Evolutionary conservation across 2,888 invertebrate genomes (phyloP), one percentile per base, ranked within the genome.

Genomic region (Hypolimnas misippus): DNA sequence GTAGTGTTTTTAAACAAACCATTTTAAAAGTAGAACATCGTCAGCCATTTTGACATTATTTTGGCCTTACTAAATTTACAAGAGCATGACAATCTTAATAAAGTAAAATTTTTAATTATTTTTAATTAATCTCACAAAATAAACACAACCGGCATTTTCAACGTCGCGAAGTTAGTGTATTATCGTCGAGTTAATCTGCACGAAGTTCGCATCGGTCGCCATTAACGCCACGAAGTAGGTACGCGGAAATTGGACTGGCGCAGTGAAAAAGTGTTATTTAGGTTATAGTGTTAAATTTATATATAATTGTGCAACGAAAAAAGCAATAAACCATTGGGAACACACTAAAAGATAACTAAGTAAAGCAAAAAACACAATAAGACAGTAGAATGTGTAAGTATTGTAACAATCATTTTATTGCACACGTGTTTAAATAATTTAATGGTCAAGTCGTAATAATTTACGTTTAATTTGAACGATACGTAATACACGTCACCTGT

Each of bases 11-110:
- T 25, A 25, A 25, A 25, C 25, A 25, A 42, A 17, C n/a, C 2
- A 14, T 17, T 70, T 72, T 59, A 65, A 71, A 71, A 61, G 59
- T 62, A 67, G 67, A 72, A 71, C 35, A 53, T 55, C 56, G 66
- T 61, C 42, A 61, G 56, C 67, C 65, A 81, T 76, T 76, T 83
- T 87, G 87, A 82, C 87, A 84, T 78, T 81, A 77, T 83, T 90
- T 90, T 81, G 89, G 91, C 83, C 82, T 76, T 80, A 76, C 86
- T 81, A 92, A 92, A 92, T 91, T 92, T 80, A 87, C 89, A 91
- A 90, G 91, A 91, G 88, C 83, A 89, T 87, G 86, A 82, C 86
- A 81, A 76, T 86, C 84, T 83, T 78, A 71, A 82, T 83, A 78
- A 87, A 82, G 84, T 86, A 85, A 85, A 78, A 82, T 73, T 70